These are phyloP conservation scores for Lissonota sp. DNA, from an alignment of 2,888 invertebrate species.

Conservation along the genomic window DNA sequence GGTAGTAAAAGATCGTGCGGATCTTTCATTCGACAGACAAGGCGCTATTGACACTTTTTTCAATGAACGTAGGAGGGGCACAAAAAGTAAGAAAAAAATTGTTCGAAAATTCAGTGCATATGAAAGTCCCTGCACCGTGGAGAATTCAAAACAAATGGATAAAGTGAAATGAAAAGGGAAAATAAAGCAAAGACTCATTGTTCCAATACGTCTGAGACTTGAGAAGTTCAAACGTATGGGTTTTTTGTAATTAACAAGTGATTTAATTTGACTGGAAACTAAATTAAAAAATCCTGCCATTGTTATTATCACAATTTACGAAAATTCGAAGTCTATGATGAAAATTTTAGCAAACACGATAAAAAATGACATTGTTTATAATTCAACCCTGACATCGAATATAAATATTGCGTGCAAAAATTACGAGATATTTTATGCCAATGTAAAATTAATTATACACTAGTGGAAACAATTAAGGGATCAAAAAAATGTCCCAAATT, in stretches of 20 bases:
- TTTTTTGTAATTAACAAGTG: constrained; percentile 2
- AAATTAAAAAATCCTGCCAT: not conserved
- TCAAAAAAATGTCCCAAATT: no score
- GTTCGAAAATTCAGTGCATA: constrained; percentile 30
- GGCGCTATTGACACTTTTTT: constrained; percentile 36
- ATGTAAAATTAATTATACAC: constrained; percentile 23
- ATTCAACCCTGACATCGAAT: not conserved
- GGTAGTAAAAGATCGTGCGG: not conserved
- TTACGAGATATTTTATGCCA: not conserved
- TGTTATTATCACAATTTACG: not conserved
- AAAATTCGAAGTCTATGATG: not conserved
- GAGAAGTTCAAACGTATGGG: not conserved
- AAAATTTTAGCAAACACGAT: constrained; percentile 4
- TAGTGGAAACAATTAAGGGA: no score
- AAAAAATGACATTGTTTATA: not conserved
- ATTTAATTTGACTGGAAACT: not conserved
- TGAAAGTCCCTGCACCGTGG: constrained; percentile 17
- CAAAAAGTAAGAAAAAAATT: not conserved
- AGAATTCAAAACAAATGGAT: not conserved
- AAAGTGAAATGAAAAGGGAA: not conserved
- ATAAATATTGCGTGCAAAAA: constrained; percentile 13
- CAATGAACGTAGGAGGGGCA: constrained; percentile 14
- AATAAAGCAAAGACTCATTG: constrained; percentile 27
- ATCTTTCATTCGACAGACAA: constrained; percentile 32
- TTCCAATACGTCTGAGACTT: not conserved